Conservation (phyloP, 2,888 invertebrate genomes). For the Athalia circularis region DNA sequence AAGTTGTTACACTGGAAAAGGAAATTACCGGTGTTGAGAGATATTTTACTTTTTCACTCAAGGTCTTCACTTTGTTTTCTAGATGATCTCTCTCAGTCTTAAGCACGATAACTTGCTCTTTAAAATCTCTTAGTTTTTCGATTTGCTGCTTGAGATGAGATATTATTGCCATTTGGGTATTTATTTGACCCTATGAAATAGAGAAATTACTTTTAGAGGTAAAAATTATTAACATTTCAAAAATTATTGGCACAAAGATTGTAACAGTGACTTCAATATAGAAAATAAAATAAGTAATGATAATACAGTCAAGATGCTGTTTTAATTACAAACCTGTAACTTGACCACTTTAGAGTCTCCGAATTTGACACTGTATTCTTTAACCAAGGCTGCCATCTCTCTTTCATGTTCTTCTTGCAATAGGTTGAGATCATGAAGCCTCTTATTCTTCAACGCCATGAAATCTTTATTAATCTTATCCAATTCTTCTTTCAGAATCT, state of each 20-base stretch:
- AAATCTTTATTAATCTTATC: conserved; percentile 85
- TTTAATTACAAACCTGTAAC: conserved; percentile 64
- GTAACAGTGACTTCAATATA: neutral
- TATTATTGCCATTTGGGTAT: conserved; percentile 77
- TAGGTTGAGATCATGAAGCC: conserved; percentile 87
- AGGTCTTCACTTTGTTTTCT: conserved; percentile 72
- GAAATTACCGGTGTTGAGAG: conserved; percentile 66
- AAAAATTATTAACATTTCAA: conserved; percentile 13
- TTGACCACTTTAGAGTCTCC: conserved; percentile 71
- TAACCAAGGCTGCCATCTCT: conserved; percentile 71
- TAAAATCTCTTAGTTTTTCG: conserved; percentile 80
- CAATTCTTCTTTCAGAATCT: conserved; percentile 80
- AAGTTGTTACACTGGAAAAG: neutral
- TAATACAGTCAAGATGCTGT: neutral
- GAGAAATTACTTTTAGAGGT: conserved; percentile 42
- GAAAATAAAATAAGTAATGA: conserved; percentile 29
- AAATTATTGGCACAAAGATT: neutral
- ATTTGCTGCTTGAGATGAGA: conserved; percentile 72
- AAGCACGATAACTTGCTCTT: conserved; percentile 76
- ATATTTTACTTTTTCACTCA: conserved; percentile 70
- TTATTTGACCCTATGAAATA: conserved; percentile 77
- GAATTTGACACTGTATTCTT: conserved; percentile 70
- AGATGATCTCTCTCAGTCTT: conserved; percentile 77
- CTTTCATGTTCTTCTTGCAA: conserved; percentile 73
- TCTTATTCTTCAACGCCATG: conserved; percentile 84